These are phyloP conservation scores for Danaus chrysippus DNA, from an alignment of 2,888 invertebrate genomes.

Conservation along the genomic window DNA sequence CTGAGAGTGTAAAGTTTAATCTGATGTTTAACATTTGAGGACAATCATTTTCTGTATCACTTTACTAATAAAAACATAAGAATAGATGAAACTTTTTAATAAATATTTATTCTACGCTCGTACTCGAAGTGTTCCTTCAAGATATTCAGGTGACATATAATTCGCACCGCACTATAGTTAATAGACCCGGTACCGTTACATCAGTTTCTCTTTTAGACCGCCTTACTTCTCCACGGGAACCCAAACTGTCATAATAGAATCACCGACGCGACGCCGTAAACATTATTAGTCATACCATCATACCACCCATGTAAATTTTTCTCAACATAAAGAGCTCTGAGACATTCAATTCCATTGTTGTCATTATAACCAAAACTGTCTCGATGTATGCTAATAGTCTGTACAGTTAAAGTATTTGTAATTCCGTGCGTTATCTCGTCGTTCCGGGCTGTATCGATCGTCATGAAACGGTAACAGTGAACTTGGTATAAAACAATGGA, in stretches of 20 bases:
- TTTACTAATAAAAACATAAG: too few relatives aligned
- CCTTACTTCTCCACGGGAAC: slow-evolving; percentile 10
- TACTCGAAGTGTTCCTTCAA: too few relatives aligned
- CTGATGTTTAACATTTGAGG: too few relatives aligned
- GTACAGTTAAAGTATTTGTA: slow-evolving; percentile 19
- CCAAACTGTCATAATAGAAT: slow-evolving; percentile 12
- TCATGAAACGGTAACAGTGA: slow-evolving; percentile 7
- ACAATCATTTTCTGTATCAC: too few relatives aligned
- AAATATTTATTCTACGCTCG: too few relatives aligned
- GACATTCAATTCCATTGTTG: slow-evolving; percentile 3
- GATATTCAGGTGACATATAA: too few relatives aligned
- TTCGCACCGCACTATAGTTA: too few relatives aligned
- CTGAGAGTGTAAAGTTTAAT: neutral
- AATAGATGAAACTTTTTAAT: too few relatives aligned
- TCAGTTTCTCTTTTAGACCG: slow-evolving; percentile 23
- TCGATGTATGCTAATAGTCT: slow-evolving; percentile 8
- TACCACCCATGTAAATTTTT: slow-evolving; percentile 24
- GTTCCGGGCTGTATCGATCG: slow-evolving; percentile 19
- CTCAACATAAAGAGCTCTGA: slow-evolving; percentile 2
- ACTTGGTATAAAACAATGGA: slow-evolving; percentile 1
- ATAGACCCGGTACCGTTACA: slow-evolving; percentile 1
- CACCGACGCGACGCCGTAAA: slow-evolving; percentile 7
- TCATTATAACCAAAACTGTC: slow-evolving; percentile 9
- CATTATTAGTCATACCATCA: slow-evolving; percentile 11
- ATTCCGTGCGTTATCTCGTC: slow-evolving; percentile 19